A percentile compares a stretch with the other conserved stretches of the same genome.
phyloP scores from a whole-genome alignment of 2,888 invertebrate genomes.

The Ophion costatus region DNA sequence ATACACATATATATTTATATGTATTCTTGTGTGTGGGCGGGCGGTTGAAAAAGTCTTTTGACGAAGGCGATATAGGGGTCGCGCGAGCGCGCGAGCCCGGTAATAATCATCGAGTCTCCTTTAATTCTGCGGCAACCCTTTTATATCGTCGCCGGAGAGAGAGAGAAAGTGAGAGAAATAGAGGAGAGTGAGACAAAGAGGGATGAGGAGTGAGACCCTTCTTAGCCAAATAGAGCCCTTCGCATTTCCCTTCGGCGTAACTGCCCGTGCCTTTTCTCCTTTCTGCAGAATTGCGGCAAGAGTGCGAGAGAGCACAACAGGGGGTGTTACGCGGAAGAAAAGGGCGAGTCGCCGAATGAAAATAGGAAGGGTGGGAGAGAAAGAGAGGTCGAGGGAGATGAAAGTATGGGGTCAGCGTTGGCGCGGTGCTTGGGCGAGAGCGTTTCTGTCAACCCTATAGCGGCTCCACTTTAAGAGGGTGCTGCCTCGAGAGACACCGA shows the following conservation, averaged over 20 bases:
- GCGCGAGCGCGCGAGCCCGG: constrained; percentile 67
- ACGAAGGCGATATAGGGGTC: constrained; percentile 47
- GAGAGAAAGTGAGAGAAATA: no score
- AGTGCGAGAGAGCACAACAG: constrained; percentile 42
- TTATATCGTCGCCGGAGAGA: constrained; percentile 71
- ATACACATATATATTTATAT: constrained; percentile 5
- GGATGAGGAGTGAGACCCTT: constrained; percentile 70
- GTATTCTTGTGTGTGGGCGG: constrained; percentile 19
- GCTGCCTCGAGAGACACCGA: constrained; percentile 33
- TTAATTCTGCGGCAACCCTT: constrained; percentile 80
- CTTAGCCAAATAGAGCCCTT: constrained; percentile 77
- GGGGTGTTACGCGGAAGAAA: constrained; percentile 37
- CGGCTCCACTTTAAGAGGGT: constrained; percentile 58
- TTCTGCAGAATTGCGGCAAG: constrained; percentile 33
- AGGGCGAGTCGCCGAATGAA: constrained; percentile 53
- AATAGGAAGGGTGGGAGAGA: constrained; percentile 39
- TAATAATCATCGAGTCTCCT: constrained; percentile 79
- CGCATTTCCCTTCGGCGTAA: constrained; percentile 54
- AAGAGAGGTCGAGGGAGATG: constrained; percentile 31
- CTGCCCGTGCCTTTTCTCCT: constrained; percentile 56
- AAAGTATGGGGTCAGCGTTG: constrained; percentile 55
- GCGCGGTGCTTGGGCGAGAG: constrained; percentile 40
- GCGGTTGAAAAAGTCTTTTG: constrained; percentile 58
- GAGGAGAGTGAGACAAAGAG: neutral
- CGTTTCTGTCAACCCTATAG: constrained; percentile 68